A percentile compares a stretch with the other conserved stretches of the same genome.
These are phyloP conservation scores for Porphyrio hochstetteri DNA, from an alignment of 2,113 vertebrate species.

Conservation along the genomic window DNA sequence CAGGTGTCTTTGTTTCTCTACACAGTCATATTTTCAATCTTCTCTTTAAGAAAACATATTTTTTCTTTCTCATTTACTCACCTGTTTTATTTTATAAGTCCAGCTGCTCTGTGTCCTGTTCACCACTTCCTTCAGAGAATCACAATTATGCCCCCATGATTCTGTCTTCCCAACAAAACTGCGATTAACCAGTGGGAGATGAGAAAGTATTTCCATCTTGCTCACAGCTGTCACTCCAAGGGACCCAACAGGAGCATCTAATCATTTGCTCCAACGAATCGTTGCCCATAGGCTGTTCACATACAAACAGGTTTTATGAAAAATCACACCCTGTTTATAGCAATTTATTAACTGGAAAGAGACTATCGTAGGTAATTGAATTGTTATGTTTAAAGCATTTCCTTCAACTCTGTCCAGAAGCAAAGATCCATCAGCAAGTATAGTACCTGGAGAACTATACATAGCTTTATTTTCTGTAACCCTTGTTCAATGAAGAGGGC, in stretches of 20 bases:
- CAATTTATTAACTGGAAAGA: background rate
- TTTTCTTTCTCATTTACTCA: background rate
- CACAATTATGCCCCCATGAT: background rate
- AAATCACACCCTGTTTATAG: background rate
- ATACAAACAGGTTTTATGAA: background rate
- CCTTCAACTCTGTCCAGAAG: background rate
- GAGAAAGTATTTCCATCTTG: background rate
- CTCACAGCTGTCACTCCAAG: background rate
- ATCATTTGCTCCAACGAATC: background rate
- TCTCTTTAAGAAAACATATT: background rate
- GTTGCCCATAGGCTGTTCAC: background rate
- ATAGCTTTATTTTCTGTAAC: background rate
- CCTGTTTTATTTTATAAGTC: background rate
- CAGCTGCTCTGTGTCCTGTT: background rate
- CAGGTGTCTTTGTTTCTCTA: background rate
- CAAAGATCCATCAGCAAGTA: background rate
- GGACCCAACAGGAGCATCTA: accelerated
- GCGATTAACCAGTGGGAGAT: background rate
- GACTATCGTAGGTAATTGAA: background rate
- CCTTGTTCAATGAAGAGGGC: background rate
- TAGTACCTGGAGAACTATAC: background rate
- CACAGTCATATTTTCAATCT: background rate
- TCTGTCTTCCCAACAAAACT: background rate
- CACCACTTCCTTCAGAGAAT: background rate
- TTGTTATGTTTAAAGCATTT: background rate